These are phyloP conservation scores for Mactra quadrangularis DNA, from an alignment of 1,140 invertebrate genomes.

Conservation along the genomic window DNA sequence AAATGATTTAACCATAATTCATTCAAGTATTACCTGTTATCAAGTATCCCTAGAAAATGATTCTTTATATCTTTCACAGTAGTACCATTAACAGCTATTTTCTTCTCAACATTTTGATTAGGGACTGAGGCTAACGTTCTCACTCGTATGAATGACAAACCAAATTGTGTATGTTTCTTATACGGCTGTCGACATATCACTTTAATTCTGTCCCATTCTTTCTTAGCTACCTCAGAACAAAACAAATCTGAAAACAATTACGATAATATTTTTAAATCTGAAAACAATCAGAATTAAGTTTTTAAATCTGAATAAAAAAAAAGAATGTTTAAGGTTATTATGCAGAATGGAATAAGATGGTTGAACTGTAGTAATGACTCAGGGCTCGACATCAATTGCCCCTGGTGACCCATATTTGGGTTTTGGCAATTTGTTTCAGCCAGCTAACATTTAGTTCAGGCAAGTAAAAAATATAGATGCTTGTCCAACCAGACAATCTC, in stretches of 20 bases:
- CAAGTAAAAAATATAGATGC: no score
- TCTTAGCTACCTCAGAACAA: constrained; percentile 59
- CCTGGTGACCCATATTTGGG: no score
- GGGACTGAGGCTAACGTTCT: constrained; percentile 9
- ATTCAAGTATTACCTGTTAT: constrained; percentile 62
- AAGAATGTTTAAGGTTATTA: not conserved
- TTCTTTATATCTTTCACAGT: constrained; percentile 70
- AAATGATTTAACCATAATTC: no score
- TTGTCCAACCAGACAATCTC: no score
- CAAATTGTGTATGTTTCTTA: constrained; percentile 77
- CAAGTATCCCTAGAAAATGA: constrained; percentile 73
- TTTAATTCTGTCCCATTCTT: constrained; percentile 77
- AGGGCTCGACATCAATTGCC: not conserved
- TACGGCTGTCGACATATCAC: constrained; percentile 78
- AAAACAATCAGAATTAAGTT: not conserved
- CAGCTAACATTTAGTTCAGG: no score
- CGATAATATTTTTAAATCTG: not conserved
- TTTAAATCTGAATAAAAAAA: not conserved
- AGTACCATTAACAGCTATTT: not conserved
- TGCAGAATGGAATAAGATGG: not conserved
- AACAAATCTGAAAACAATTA: constrained; percentile 75
- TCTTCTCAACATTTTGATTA: not conserved
- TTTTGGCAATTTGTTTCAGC: no score
- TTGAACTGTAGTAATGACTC: not conserved
- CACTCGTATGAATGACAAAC: constrained; percentile 76